Conservation (phyloP, 2,888 invertebrate genomes). For the Argynnis bischoffii region DNA sequence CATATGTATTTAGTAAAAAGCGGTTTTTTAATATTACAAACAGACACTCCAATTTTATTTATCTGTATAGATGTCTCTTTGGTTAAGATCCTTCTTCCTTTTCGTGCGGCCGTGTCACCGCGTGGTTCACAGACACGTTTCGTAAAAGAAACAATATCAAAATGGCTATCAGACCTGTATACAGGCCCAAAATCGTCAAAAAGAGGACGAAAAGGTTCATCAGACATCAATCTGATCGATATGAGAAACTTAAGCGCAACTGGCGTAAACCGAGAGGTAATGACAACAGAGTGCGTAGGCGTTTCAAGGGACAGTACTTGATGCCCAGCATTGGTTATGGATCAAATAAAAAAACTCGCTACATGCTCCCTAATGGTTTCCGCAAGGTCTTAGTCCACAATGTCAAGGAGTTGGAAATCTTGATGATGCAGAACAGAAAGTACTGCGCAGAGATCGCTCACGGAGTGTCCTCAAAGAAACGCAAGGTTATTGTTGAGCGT, state of each 20-base stretch:
- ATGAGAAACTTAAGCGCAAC: conserved; percentile 96
- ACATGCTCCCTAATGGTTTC: conserved; percentile 99
- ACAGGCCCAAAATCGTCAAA: conserved; percentile 95
- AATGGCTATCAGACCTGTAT: conserved; percentile 95
- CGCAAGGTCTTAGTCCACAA: conserved; percentile 84
- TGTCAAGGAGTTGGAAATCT: conserved; percentile 94
- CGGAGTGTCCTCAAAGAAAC: conserved; percentile 92
- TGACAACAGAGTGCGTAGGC: conserved; percentile 99
- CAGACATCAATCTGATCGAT: conserved; percentile 99
- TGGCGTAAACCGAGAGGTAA: conserved; percentile 99
- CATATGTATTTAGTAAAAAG: too few species aligned
- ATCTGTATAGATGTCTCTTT: too few species aligned
- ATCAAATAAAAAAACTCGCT: conserved; percentile 95
- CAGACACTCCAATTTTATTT: too few species aligned
- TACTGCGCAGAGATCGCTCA: conserved; percentile 91
- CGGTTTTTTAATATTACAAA: too few species aligned
- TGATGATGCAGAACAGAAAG: conserved; percentile 99
- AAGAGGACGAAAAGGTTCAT: conserved; percentile 99
- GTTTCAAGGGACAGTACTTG: conserved; percentile 99
- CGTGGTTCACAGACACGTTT: conserved; percentile 78
- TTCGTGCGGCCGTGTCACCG: conserved; percentile 81
- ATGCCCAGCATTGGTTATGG: conserved; percentile 99
- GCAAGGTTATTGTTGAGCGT: conserved; percentile 97
- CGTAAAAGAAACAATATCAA: conserved; percentile 73
- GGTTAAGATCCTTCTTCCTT: conserved; percentile 76